These are phyloP conservation scores for Myotis davidii DNA, from an alignment of 2,113 vertebrate species.

Conservation along the genomic window DNA sequence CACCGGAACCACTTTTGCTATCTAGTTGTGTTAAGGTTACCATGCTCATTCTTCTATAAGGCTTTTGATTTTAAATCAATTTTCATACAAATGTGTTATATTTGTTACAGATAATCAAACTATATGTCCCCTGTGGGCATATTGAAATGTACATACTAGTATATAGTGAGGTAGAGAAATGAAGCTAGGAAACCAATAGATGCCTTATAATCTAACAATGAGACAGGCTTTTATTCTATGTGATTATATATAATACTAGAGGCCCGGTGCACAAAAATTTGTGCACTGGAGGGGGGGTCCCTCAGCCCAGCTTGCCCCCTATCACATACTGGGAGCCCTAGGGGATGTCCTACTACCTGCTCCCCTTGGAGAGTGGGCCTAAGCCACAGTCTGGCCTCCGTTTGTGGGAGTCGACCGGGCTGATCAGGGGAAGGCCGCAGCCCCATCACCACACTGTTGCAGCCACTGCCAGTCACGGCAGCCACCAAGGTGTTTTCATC, in stretches of 20 bases:
- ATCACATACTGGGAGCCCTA: too few species aligned
- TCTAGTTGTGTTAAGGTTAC: neutral
- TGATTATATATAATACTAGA: neutral
- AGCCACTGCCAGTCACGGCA: too few species aligned
- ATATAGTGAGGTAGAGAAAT: neutral
- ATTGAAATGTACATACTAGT: neutral
- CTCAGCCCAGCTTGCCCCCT: too few species aligned
- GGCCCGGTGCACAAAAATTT: too few species aligned
- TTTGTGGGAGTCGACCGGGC: too few species aligned
- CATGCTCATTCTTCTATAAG: neutral
- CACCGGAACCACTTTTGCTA: neutral
- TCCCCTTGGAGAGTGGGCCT: too few species aligned
- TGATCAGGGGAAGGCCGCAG: too few species aligned
- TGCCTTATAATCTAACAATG: neutral
- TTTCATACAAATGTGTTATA: neutral
- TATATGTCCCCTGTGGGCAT: neutral
- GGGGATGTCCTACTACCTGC: too few species aligned
- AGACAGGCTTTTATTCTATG: neutral
- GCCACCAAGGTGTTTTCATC: too few species aligned
- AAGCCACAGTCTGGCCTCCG: too few species aligned
- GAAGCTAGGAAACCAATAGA: neutral
- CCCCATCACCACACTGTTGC: too few species aligned
- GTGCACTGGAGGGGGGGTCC: too few species aligned
- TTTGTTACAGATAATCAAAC: conserved; percentile 5
- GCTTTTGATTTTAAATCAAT: conserved; percentile 4